phyloP scores from a whole-genome alignment of 2,797 vertebrate genomes.

The Helarctos malayanus region DNA sequence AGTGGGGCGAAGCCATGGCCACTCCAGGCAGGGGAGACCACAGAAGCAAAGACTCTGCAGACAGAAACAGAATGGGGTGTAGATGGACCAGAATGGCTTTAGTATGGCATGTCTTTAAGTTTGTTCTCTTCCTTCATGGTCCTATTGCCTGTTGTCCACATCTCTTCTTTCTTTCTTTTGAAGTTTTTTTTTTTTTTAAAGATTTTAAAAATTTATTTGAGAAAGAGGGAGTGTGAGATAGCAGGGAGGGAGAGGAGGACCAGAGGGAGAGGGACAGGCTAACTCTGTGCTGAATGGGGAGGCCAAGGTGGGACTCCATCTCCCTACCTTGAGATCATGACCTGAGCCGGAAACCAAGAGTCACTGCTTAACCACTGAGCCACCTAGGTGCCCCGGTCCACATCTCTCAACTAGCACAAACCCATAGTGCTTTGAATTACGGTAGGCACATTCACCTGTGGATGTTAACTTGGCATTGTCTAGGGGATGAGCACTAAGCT shows the following conservation, averaged over 20 bases:
- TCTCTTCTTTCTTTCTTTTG: background rate
- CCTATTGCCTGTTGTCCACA: background rate
- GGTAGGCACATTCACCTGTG: background rate
- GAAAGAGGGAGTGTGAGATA: background rate
- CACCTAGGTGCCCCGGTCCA: background rate
- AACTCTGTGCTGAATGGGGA: background rate
- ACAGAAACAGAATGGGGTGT: background rate
- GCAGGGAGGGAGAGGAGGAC: background rate
- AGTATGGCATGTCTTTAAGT: background rate
- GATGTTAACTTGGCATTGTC: background rate
- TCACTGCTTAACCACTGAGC: background rate
- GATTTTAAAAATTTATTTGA: background rate
- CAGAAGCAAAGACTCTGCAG: background rate
- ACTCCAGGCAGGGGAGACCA: background rate
- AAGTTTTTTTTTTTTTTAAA: background rate
- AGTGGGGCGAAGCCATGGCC: background rate
- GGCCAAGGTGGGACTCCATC: background rate
- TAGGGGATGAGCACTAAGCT: background rate
- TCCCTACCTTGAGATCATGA: background rate
- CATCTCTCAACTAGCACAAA: background rate
- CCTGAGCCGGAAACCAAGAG: background rate
- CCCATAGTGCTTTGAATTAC: slow-evolving; percentile 3
- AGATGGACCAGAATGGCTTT: background rate
- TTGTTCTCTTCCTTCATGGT: background rate
- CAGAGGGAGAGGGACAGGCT: background rate